Evolutionary conservation across 2,797 vertebrate species (phyloP).

Genomic region (Chanos chanos): DNA sequence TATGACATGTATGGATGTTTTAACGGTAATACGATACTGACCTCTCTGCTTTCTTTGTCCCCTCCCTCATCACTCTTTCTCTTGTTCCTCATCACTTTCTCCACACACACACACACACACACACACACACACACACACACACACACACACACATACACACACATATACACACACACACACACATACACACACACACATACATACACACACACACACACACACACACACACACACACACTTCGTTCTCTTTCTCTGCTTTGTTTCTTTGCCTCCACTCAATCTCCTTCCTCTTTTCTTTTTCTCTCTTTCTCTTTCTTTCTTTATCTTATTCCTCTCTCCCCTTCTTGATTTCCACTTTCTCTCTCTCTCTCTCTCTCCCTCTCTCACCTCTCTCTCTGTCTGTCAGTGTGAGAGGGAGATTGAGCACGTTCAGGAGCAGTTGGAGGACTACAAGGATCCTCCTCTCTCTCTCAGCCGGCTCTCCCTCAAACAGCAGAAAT

Average conservation of each 20-base stretch:
- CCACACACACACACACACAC: too few species aligned
- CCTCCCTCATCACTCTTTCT: background rate
- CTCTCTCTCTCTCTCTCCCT: background rate
- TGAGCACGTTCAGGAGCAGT: conserved; percentile 68
- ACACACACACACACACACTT: too few species aligned
- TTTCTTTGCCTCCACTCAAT: background rate
- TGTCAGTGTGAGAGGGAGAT: conserved; percentile 75
- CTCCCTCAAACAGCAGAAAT: conserved; percentile 78
- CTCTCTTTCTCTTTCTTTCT: background rate
- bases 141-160: too few species aligned
- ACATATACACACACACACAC: too few species aligned
- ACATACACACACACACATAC: too few species aligned
- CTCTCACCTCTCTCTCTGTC: background rate
- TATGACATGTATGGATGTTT: too few species aligned
- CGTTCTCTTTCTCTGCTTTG: background rate
- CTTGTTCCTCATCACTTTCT: too few species aligned
- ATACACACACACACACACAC: too few species aligned
- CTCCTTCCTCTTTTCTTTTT: background rate
- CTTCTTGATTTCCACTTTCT: too few species aligned
- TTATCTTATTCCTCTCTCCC: background rate
- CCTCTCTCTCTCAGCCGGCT: conserved; percentile 74
- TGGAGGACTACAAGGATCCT: conserved; percentile 71
- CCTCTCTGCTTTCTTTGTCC: background rate
- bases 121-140: too few species aligned
- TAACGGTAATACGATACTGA: too few species aligned